Base-by-base conservation (phyloP, 2,113 vertebrate species). In the Macrotus californicus region DNA sequence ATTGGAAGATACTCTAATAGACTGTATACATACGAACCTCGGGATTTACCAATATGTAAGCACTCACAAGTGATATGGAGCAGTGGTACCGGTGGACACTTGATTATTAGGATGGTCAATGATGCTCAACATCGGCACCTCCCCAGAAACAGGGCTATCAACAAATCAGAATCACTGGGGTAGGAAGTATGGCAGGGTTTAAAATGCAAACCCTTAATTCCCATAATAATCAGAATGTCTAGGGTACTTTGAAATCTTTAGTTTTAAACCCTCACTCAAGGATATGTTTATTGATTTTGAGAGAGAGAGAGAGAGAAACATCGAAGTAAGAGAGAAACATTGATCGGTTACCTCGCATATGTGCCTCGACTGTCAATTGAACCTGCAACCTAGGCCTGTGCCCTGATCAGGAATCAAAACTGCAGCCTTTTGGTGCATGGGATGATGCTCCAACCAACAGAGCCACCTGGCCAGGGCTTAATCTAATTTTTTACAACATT, bases 1-100 rank as follows among this genome's bases (percentile, higher is more conserved):
- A 98, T 97, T 3, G 99, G 99, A 79, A 99, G 98, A 96, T 99
- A 99, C 12, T 96, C 98, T 39, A 99, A 99, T 96, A 99, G 99
- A 89, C 90, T 99, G 81, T 99, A 99, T 13, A 98, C 99, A 9
- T 99, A 99, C 0, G 99, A 99, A 91, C 98, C 99, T 0, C 94
- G 79, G 69, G 99, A 99, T 96, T 56, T 99, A 72, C 97, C 96
- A 6, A 81, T 99, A 94, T 81, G 99, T 99, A 98, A 99, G 99
- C 99, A 89, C 50, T 61, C 52, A 9, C 41, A 91, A 26, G 34
- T 18, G 19, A 36, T 21, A 64, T 41, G 72, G 1, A 64, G 69
- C 24, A 79, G 36, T 52, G 21, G 16, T 39, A 29, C 12, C 13
- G 81, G 34, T 12, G 59, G 73, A 36, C 5, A 7, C 4, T 2